Evolutionary conservation across 1,140 invertebrate genomes (phyloP).

Genomic region (Drosophila rufa): DNA sequence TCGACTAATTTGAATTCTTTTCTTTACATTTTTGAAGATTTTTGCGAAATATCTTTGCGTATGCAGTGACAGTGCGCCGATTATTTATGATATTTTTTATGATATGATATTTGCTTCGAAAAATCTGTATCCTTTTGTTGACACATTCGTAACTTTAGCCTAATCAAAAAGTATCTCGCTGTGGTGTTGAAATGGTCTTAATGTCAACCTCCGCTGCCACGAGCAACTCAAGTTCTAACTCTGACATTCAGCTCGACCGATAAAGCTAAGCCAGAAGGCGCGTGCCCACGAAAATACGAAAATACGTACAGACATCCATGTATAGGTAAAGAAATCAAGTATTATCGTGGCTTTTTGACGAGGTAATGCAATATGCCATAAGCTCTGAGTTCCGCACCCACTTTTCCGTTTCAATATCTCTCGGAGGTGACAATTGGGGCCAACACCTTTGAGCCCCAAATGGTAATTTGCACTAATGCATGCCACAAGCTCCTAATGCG

Average conservation of each 20-base stretch:
- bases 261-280: slow-evolving; percentile 66
- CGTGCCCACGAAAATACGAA: slow-evolving; percentile 72
- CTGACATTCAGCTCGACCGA: slow-evolving; percentile 71
- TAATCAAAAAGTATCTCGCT: slow-evolving; percentile 55
- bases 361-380: slow-evolving; percentile 71
- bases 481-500: slow-evolving; percentile 53
- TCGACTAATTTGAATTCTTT: slow-evolving; percentile 23
- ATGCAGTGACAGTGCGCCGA: slow-evolving; percentile 1
- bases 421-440: slow-evolving; percentile 78
- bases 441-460: slow-evolving; percentile 69
- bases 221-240: slow-evolving; percentile 53
- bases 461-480: slow-evolving; percentile 73
- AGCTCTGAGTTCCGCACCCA: slow-evolving; percentile 67
- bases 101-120: not conserved
- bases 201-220: slow-evolving; percentile 57
- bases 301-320: slow-evolving; percentile 22
- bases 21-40: slow-evolving; percentile 8
- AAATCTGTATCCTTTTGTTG: slow-evolving; percentile 23
- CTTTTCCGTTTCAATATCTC: slow-evolving; percentile 65
- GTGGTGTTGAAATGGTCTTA: slow-evolving; percentile 66
- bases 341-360: slow-evolving; percentile 44
- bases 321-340: slow-evolving; percentile 39
- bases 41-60: slow-evolving; percentile 10
- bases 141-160: slow-evolving; percentile 15
- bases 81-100: slow-evolving; percentile 13